These are phyloP conservation scores for Synergus gifuensis DNA, from an alignment of 2,888 invertebrate species.

Conservation along the genomic window DNA sequence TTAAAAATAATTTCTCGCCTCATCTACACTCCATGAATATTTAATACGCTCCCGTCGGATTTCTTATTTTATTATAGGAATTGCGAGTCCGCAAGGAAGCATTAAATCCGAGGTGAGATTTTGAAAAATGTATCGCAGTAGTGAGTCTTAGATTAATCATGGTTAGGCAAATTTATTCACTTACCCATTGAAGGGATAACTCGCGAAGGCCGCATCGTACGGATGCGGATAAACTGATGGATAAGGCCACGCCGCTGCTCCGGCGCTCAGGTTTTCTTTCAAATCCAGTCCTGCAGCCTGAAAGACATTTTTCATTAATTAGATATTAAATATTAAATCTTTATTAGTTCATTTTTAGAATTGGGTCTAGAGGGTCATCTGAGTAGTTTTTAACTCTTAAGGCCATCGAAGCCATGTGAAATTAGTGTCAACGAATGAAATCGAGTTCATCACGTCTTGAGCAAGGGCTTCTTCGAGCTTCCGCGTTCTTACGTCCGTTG, in stretches of 20 bases:
- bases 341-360: not conserved
- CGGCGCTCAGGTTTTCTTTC: constrained; percentile 92
- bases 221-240: constrained; percentile 93
- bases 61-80: constrained; percentile 5
- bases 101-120: constrained; percentile 8
- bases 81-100: constrained; percentile 1
- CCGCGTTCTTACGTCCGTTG: constrained; percentile 50
- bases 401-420: constrained; percentile 5
- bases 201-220: constrained; percentile 94
- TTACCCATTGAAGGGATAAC: constrained; percentile 97
- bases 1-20: constrained; percentile 32
- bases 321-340: not conserved
- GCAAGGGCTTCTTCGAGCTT: constrained; percentile 48
- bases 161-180: constrained; percentile 72
- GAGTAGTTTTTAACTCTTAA: not conserved
- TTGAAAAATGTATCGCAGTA: constrained; percentile 25
- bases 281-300: constrained; percentile 92
- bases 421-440: constrained; percentile 5
- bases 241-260: constrained; percentile 92
- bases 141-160: constrained; percentile 38
- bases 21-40: not conserved
- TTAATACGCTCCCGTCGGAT: not conserved
- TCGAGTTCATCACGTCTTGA: constrained; percentile 14
- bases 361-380: not conserved
- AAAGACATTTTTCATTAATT: constrained; percentile 62